Evolutionary conservation across 2,797 vertebrate species (phyloP).

Genomic region (Peromyscus nudipes): DNA sequence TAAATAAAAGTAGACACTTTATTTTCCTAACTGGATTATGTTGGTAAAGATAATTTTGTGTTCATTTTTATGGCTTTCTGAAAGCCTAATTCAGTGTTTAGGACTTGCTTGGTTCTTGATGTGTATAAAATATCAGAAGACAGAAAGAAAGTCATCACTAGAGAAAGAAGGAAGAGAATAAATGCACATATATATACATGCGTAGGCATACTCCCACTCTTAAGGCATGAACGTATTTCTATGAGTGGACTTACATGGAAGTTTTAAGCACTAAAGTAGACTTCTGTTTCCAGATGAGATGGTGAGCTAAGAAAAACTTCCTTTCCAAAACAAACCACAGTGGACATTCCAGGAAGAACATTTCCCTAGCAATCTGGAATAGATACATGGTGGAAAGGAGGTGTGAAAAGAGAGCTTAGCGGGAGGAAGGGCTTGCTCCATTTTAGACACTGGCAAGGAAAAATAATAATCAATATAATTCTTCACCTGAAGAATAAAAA

Average conservation of each 20-base stretch:
- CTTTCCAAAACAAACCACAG: not conserved
- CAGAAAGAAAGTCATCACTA: not conserved
- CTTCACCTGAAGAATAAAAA: not conserved
- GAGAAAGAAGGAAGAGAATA: not conserved
- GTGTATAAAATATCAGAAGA: slow-evolving; percentile 9
- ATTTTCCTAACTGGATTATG: slow-evolving; percentile 27
- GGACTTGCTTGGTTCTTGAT: not conserved
- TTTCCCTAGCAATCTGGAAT: not conserved
- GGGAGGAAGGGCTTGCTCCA: not conserved
- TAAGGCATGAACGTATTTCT: not conserved
- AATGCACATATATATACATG: not conserved
- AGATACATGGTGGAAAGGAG: not conserved
- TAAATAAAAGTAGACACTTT: not conserved
- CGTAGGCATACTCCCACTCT: not conserved
- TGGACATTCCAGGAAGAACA: not conserved
- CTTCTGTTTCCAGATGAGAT: slow-evolving; percentile 24
- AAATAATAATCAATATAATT: not conserved
- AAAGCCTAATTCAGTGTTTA: not conserved
- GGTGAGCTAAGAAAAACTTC: not conserved
- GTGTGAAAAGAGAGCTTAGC: not conserved
- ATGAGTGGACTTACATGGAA: not conserved
- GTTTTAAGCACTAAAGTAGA: not conserved
- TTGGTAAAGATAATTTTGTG: not conserved
- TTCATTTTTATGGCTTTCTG: slow-evolving; percentile 18
- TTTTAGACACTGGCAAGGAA: not conserved